Base-by-base conservation (phyloP, 2,113 vertebrate species). In the Alosa alosa region DNA sequence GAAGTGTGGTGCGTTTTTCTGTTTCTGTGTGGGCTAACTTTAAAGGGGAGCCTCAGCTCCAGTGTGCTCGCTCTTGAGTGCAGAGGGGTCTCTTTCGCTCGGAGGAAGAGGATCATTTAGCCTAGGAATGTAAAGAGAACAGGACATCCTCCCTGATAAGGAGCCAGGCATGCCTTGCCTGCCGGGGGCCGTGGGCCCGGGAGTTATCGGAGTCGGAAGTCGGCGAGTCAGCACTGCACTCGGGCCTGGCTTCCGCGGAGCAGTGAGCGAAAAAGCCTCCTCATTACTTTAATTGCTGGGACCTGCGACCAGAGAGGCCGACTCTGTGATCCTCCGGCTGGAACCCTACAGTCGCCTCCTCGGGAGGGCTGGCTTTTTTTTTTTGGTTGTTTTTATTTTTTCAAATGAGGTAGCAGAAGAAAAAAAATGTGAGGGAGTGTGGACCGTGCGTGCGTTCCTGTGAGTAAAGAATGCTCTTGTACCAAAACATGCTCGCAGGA, bases 241-340 rank as follows among this genome's bases (percentile, higher is more conserved):
- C 52, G 7, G 85, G 87, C 87, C 89, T 84, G 89, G 89, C 87
- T 91, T 88, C 86, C 85, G 46, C 72, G 31, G 88, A 83, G 84
- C 82, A 52, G 49, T 89, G 85, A 64, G 84, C 83, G 72, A 78
- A 78, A 78, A 78, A 78, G 10, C 10, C 41, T 88, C 88, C 89
- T 93, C 91, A 92, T 94, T 92, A 91, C 86, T 93, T 64, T 93
- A 91, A 93, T 92, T 90, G 90, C 89, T 88, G 68, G 72, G 90
- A 92, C 91, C 91, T 86, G 84, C 88, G 92, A 90, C 87, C 91
- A 84, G 90, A 88, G 88, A 91, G 85, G 86, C 88, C 87, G 85
- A 15, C 15, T 39, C 89, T 87, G 82, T 90, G 90, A 92, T 88
- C 81, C 88, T 52, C 52, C 85, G 83, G 81, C 39, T 72, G 84